These are phyloP conservation scores for Aromia moschata DNA, from an alignment of 2,888 invertebrate genomes.

Conservation along the genomic window DNA sequence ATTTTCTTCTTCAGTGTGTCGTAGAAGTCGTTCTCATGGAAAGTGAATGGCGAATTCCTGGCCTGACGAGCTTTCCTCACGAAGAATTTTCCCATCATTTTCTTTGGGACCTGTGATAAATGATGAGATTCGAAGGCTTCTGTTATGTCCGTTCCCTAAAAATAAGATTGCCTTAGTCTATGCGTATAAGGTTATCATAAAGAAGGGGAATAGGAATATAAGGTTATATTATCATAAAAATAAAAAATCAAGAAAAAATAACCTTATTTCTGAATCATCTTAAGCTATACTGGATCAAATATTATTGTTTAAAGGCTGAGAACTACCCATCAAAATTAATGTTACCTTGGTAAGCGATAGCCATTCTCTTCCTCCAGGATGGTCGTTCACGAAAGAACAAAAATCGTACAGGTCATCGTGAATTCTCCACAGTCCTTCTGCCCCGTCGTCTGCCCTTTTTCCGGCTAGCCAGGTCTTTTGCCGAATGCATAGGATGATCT, in stretches of 20 bases:
- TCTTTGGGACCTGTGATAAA: constrained; percentile 67
- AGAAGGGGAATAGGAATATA: too few species aligned
- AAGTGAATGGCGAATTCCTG: constrained; percentile 76
- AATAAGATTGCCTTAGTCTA: constrained; percentile 6
- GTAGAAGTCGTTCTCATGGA: constrained; percentile 79
- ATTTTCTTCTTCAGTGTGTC: constrained; percentile 71
- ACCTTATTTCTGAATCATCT: too few species aligned
- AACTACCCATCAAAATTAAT: too few species aligned
- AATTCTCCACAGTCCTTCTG: constrained; percentile 80
- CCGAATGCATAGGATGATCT: constrained; percentile 5
- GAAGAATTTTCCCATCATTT: constrained; percentile 71
- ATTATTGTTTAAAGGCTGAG: too few species aligned
- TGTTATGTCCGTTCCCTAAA: constrained; percentile 79
- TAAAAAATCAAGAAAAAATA: too few species aligned
- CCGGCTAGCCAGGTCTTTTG: constrained; percentile 68
- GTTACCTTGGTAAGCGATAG: constrained; percentile 72
- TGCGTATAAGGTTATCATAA: too few species aligned
- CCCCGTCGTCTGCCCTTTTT: constrained; percentile 75
- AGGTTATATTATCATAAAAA: too few species aligned
- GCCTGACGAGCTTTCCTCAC: constrained; percentile 70
- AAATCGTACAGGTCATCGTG: constrained; percentile 84
- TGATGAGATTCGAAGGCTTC: constrained; percentile 82
- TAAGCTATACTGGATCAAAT: too few species aligned
- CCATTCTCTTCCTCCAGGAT: constrained; percentile 88
- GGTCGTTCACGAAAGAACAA: constrained; percentile 75